Base-by-base conservation (phyloP, 64 coral and sea anemone genomes). In the Montipora cactus region DNA sequence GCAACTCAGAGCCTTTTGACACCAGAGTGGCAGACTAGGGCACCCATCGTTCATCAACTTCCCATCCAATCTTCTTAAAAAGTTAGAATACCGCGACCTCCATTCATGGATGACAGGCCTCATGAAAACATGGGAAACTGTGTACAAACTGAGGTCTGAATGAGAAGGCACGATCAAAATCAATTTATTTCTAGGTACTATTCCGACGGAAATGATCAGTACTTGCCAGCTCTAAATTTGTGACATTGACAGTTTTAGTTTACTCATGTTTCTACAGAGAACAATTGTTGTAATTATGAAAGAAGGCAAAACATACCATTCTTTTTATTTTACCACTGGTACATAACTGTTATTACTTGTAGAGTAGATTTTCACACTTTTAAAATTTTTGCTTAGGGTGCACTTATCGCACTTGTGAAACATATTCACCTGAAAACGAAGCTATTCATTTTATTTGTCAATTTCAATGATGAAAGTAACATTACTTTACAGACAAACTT, bases 41-140 rank as follows among this genome's bases (percentile, higher is more conserved):
- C 62, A 84, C 47, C 90, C 16, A 16, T 74, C 90, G 52, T 92
- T 92, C 69, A 18, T 59, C 46, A 52, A 92, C 13, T 92, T 92
- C 82, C 79, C 62, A 66, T 66, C 62, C 62, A 48, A 49, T 13
- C 22, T 58, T 84, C 19, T 92, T 55, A 84, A 79, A 71, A 92
- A 25, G 22, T 18, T 86, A 15, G 49, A 92, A 28, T 92, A 86
- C 47, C 71, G 79, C 51, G 71, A 92, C 8, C 90, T 92, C 3
- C 90, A 92, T 47, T 21, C 47, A 0, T 92, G 68, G 90, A 92
- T 92, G 79, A 57, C 44, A 76, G 80, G 81, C 15, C 61, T 28
- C 16, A 76, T 83, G 48, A 51, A 66, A 80, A 69, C 76, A 78
- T 12, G 76, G 76, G 88, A 76, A 76, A 51, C 64, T 46, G n/a